Evolutionary conservation across 2,888 invertebrate genomes (phyloP).

Genomic region (Lepidocyrtinus sp.): DNA sequence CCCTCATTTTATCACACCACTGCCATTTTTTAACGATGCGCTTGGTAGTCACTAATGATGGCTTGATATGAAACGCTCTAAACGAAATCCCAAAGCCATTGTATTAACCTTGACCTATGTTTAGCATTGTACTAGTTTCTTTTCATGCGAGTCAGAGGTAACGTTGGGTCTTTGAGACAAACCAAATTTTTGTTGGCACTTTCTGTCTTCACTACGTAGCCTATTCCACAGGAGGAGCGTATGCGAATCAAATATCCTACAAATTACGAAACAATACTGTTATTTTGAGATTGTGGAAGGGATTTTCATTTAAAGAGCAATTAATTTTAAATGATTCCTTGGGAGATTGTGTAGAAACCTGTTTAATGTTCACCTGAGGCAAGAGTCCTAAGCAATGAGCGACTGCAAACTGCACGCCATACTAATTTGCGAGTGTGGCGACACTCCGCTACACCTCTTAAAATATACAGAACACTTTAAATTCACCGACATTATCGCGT

Average conservation of each 20-base stretch:
- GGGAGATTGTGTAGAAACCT: too few species aligned
- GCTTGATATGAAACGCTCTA: background rate
- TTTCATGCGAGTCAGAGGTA: conserved; percentile 17
- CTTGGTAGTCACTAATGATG: background rate
- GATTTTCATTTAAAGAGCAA: too few species aligned
- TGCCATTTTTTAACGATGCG: background rate
- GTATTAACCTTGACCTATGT: conserved; percentile 59
- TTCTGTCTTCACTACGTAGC: too few species aligned
- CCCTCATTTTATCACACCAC: background rate
- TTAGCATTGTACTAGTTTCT: conserved; percentile 58
- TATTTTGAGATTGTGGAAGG: too few species aligned
- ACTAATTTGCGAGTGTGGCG: background rate
- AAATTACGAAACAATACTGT: too few species aligned
- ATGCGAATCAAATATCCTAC: too few species aligned
- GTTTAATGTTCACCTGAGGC: background rate
- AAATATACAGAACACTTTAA: background rate
- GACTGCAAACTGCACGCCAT: background rate
- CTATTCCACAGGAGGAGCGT: too few species aligned
- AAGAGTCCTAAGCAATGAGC: background rate
- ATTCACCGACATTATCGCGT: too few species aligned
- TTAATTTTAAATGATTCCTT: too few species aligned
- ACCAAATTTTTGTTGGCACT: too few species aligned
- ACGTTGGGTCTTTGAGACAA: too few species aligned
- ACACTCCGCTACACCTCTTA: background rate
- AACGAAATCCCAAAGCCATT: conserved; percentile 22